Conservation (phyloP, 2,113 vertebrate species). For the Lutjanus erythropterus region DNA sequence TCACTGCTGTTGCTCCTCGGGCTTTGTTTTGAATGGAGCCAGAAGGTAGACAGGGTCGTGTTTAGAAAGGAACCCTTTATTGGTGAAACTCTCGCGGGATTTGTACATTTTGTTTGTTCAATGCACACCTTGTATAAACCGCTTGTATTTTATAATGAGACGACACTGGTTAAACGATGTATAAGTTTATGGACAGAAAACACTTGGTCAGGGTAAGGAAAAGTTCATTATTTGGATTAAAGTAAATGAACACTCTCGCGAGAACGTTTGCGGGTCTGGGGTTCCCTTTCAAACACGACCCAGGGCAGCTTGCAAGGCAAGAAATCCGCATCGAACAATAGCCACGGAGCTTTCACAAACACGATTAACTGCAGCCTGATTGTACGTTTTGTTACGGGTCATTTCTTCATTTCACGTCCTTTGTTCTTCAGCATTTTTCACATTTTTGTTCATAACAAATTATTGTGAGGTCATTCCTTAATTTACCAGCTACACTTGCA, state of each 20-base stretch:
- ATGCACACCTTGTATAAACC: too few relatives aligned
- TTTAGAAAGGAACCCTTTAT: too few relatives aligned
- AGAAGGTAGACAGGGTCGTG: background rate
- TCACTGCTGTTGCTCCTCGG: background rate
- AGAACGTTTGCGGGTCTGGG: too few relatives aligned
- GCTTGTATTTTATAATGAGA: too few relatives aligned
- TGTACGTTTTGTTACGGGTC: background rate
- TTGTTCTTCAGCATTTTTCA: background rate
- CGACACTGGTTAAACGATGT: too few relatives aligned
- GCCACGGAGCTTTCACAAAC: slow-evolving; percentile 6
- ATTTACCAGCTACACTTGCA: background rate
- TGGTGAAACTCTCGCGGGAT: too few relatives aligned
- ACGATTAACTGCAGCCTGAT: slow-evolving; percentile 13
- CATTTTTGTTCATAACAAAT: background rate
- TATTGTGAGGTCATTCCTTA: background rate
- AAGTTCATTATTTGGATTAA: too few relatives aligned
- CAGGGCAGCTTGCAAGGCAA: background rate
- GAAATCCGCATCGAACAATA: slow-evolving; percentile 27
- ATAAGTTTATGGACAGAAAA: too few relatives aligned
- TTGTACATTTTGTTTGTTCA: too few relatives aligned
- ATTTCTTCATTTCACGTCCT: background rate
- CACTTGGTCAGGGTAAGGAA: too few relatives aligned
- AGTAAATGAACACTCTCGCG: too few relatives aligned
- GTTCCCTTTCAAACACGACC: too few relatives aligned
- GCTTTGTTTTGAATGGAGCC: background rate